Evolutionary conservation across 1,140 invertebrate species (phyloP).

Genomic region (Hestina assimilis): DNA sequence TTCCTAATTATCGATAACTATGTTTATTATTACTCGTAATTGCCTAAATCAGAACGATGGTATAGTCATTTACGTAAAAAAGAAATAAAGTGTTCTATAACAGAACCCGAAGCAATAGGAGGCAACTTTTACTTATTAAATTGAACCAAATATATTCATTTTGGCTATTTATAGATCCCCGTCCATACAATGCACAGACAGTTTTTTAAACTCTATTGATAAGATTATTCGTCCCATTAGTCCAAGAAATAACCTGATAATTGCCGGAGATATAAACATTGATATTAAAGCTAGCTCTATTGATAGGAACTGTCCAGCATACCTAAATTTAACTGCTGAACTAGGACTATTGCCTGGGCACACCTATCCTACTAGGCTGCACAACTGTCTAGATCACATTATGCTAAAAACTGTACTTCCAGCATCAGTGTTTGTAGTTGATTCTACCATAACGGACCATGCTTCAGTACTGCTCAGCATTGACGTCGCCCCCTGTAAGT

Average conservation of each 20-base stretch:
- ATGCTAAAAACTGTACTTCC: background rate
- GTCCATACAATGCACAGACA: too few species aligned
- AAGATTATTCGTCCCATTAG: too few species aligned
- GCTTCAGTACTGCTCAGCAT: background rate
- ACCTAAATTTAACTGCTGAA: background rate
- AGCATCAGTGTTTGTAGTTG: background rate
- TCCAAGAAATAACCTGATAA: background rate
- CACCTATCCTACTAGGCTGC: background rate
- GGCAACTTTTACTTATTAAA: background rate
- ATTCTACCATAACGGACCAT: slow-evolving; percentile 5
- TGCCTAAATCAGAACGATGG: background rate
- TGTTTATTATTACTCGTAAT: background rate
- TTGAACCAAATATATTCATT: too few species aligned
- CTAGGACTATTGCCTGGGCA: background rate
- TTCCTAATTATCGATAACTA: slow-evolving; percentile 8
- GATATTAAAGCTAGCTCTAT: too few species aligned
- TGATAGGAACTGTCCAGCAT: too few species aligned
- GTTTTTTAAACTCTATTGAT: too few species aligned
- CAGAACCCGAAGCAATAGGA: background rate
- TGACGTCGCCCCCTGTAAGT: too few species aligned
- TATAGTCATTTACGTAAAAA: slow-evolving; percentile 10
- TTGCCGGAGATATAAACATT: too few species aligned
- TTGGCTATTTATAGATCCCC: too few species aligned
- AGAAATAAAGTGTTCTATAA: background rate
- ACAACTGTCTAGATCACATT: background rate